Base-by-base conservation (phyloP, 2,797 vertebrate species). In the Phrynocephalus forsythii region DNA sequence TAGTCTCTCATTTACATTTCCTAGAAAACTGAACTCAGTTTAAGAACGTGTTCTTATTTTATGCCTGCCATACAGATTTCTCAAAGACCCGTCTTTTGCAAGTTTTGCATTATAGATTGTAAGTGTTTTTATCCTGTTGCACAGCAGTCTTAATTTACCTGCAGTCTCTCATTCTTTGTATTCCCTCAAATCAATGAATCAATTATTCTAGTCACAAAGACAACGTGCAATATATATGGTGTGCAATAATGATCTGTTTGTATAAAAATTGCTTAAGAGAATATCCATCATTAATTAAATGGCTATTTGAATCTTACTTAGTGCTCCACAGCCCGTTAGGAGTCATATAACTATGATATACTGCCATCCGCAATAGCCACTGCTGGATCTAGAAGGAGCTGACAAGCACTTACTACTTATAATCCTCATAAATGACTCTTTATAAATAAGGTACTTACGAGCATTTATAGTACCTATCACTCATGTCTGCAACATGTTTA, bases 221-320 rank as follows among this genome's bases (percentile, higher is more conserved):
- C 60, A 79, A 44, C 79, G 9, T 56, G n/a, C 26, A 26, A 33
- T 44, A 82, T 82, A n/a, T 81, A 30, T 72, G 48, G 1, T 44
- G 15, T 66, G 6, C 68, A 63, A 38, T 63, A 22, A 82, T 67
- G 71, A 33, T 20, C 66, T 18, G 1, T 66, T 69, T 81, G 78
- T 73, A 20, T 24, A 72, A 56, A 16, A 10, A 1, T 28, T 82
- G 28, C 52, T 82, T 67, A 77, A 82, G 60, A 3, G n/a, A 30
- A 56, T 33, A 50, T 66, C 71, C 56, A 76, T 87, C 86, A 79
- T 79, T 79, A 79, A 56, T 79, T 71, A 76, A 83, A 77, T 83
- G 48, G 22, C 8, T 76, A 76, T 9, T 82, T 52, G 73, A 68
- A 52, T 83, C 30, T 82, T 77, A 50, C 30, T 76, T 15, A 83